Conservation (phyloP, 1,140 invertebrate genomes). For the Meloidogyne exigua region DNA sequence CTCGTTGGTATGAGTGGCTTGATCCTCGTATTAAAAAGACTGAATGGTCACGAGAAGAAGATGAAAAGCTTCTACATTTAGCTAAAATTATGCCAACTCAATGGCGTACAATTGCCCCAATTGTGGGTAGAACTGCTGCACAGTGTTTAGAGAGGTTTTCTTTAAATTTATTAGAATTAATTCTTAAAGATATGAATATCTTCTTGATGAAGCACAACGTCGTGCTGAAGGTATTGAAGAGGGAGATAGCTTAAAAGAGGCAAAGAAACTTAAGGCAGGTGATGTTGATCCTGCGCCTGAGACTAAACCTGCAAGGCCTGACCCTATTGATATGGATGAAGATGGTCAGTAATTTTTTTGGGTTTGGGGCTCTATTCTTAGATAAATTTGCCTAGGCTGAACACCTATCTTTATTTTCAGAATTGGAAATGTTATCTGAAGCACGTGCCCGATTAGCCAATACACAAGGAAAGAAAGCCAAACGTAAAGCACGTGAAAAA, state of each 20-base stretch:
- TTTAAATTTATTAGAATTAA: constrained; percentile 19
- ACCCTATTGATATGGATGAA: constrained; percentile 99
- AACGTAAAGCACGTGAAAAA: constrained; percentile 95
- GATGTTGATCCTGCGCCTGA: constrained; percentile 99
- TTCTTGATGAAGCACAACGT: constrained; percentile 93
- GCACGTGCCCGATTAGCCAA: constrained; percentile 94
- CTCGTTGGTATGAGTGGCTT: constrained; percentile 92
- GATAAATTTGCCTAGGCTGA: no score
- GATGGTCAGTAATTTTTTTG: constrained; percentile 72
- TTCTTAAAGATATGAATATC: constrained; percentile 56
- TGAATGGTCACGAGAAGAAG: constrained; percentile 98
- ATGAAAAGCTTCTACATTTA: constrained; percentile 93
- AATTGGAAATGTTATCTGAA: constrained; percentile 98
- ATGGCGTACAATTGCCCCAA: constrained; percentile 98
- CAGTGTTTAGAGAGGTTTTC: constrained; percentile 88
- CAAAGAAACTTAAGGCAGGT: constrained; percentile 91
- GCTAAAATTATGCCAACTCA: constrained; percentile 99
- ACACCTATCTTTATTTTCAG: constrained; percentile 71
- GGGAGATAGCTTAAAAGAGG: constrained; percentile 79
- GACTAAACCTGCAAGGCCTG: constrained; percentile 95
- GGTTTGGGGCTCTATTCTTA: background rate
- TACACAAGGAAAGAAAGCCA: constrained; percentile 98
- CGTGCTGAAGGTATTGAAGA: constrained; percentile 88
- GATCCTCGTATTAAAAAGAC: constrained; percentile 99
- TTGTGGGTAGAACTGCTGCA: constrained; percentile 94